Base-by-base conservation (phyloP, 2,113 vertebrate genomes). In the Onychostruthus taczanowskii region DNA sequence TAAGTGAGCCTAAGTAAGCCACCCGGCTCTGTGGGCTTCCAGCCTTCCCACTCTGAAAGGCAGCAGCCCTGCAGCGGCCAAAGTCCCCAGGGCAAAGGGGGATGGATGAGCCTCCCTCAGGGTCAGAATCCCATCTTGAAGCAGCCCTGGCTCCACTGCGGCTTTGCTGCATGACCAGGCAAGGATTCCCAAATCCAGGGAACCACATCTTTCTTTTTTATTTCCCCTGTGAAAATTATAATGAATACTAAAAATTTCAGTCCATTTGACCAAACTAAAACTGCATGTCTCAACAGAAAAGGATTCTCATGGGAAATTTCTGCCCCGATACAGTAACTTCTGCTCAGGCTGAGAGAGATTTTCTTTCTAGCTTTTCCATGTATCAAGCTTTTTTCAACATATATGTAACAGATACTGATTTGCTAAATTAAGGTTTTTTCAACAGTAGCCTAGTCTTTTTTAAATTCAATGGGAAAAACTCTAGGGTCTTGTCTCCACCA, bases 21-120 rank as follows among this genome's bases (percentile, higher is more conserved):
- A 41, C 39, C 2, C 75, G 72, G 22, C 33, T 37, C 56, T 46
- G 30, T 13, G 76, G 22, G 11, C 21, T 50, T 49, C 52, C 47
- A 87, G 70, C 31, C 41, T n/a, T 61, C 26, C 53, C 41, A 19
- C 16, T 43, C 33, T 26, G 53, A 80, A 61, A 77, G 33, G 44
- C 73, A 84, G 73, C 73, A 91, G 35, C 47, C 23, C 43, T 63
- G 28, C 0, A 0, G 33, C 21, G 8, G 31, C 49, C 18, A 1
- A 63, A 68, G 77, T 24, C 13, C 22, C 47, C 43, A 18, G 20
- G 22, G 59, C 49, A 62, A n/a, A 53, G 22, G 3, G 18, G 11
- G 4, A 39, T 0, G 11, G 6, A 43, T 0, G 1, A 77, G 59
- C 19, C 33, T 52, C 46, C 22, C 22, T 37, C 43, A n/a, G 20